phyloP scores from a whole-genome alignment of 1,140 invertebrate genomes.

The Drosophila funebris region DNA sequence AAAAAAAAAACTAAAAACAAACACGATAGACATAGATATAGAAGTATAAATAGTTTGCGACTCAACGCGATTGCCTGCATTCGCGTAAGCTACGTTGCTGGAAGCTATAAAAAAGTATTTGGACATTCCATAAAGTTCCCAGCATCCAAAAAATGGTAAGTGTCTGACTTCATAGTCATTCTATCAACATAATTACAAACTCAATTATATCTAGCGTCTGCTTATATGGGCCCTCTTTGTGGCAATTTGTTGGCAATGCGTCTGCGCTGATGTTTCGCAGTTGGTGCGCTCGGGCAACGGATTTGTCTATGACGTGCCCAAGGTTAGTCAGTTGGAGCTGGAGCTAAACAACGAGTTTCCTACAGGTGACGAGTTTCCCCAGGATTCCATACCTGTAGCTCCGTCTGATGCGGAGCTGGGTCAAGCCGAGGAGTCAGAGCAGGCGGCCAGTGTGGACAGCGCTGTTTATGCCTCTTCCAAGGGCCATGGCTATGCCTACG shows the following conservation, averaged over 20 bases:
- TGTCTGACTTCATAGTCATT: not conserved
- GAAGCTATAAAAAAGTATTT: conserved; percentile 50
- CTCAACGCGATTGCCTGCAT: conserved; percentile 61
- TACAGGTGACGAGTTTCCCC: conserved; percentile 67
- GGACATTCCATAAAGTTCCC: conserved; percentile 43
- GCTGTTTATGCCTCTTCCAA: conserved; percentile 44
- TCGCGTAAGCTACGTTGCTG: conserved; percentile 59
- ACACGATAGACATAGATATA: conserved; percentile 56
- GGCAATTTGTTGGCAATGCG: conserved; percentile 25
- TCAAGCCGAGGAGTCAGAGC: conserved; percentile 32
- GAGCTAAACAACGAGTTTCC: conserved; percentile 72
- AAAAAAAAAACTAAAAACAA: conserved; percentile 33
- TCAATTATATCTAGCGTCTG: conserved; percentile 31
- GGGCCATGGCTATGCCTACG: conserved; percentile 61
- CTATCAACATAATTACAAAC: conserved; percentile 3
- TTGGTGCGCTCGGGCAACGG: conserved; percentile 74
- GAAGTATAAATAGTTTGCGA: conserved; percentile 77
- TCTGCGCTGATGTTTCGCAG: conserved; percentile 66
- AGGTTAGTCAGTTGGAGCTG: conserved; percentile 62
- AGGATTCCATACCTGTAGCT: conserved; percentile 66
- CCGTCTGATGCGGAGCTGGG: conserved; percentile 67
- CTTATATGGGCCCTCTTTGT: conserved; percentile 38
- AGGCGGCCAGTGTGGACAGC: conserved; percentile 12
- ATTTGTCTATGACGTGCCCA: conserved; percentile 72
- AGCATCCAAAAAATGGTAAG: conserved; percentile 41